Percentiles rank a stretch among this genome's conserved stretches.
Evolutionary conservation across 2,888 invertebrate species (phyloP).

Genomic region (Girardia tigrina): DNA sequence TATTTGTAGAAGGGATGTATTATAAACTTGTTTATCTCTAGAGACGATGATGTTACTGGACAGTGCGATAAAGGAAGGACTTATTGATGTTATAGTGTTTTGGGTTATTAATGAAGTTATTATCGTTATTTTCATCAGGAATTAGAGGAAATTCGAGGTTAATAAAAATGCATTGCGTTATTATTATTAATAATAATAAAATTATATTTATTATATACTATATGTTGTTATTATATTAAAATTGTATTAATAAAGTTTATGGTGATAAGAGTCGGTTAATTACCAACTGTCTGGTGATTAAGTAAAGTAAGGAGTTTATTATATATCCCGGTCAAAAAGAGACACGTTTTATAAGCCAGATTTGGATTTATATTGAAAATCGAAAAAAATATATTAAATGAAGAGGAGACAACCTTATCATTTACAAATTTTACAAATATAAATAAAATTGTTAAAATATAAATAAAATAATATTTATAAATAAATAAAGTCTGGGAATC

Average conservation of each 20-base stretch:
- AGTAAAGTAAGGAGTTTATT: no score
- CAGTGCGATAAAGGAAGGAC: conserved; percentile 20
- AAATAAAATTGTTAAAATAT: no score
- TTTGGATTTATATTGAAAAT: no score
- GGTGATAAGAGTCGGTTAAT: no score
- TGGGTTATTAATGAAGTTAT: conserved; percentile 23
- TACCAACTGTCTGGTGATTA: no score
- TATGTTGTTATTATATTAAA: background rate
- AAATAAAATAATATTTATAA: no score
- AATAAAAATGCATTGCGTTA: conserved; percentile 15
- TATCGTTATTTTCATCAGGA: conserved; percentile 23
- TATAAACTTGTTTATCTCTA: conserved; percentile 20
- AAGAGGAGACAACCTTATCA: no score
- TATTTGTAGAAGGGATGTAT: conserved; percentile 11
- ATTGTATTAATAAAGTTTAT: background rate
- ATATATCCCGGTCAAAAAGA: no score
- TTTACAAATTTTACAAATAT: no score
- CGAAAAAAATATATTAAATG: no score
- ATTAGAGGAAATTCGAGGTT: background rate
- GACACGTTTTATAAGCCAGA: no score
- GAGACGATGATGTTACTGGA: conserved; percentile 6
- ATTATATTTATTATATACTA: background rate
- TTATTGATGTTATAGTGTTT: conserved; percentile 23
- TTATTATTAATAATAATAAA: background rate
- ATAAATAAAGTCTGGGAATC: no score